phyloP scores from a whole-genome alignment of 2,113 vertebrate species.

The Candoia aspera region DNA sequence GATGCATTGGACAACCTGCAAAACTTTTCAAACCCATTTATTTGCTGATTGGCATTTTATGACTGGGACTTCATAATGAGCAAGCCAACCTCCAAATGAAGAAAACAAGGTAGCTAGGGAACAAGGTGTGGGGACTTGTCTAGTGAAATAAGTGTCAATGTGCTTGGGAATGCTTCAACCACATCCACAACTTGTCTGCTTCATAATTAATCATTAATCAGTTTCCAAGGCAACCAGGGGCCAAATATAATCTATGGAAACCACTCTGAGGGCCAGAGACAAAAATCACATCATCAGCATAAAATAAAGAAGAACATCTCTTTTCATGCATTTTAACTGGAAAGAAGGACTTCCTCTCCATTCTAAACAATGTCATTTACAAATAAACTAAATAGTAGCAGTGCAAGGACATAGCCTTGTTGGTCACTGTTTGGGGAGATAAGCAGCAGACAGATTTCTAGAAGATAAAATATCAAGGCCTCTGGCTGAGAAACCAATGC shows the following conservation, averaged over 20 bases:
- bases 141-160: background rate
- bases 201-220: background rate
- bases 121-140: background rate
- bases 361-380: background rate
- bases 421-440: background rate
- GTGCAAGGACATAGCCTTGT: background rate
- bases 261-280: background rate
- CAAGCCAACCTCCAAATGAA: background rate
- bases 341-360: background rate
- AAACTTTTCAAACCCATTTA: background rate
- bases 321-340: background rate
- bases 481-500: background rate
- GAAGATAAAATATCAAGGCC: background rate
- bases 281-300: background rate
- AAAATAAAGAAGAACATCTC: background rate
- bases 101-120: background rate
- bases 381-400: background rate
- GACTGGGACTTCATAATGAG: background rate
- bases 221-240: background rate
- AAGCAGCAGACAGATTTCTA: background rate
- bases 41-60: background rate
- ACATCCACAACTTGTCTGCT: background rate
- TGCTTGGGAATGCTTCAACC: background rate
- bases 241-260: background rate
- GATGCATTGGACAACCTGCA: background rate